These are phyloP conservation scores for Nilaparvata lugens DNA, from an alignment of 1,140 invertebrate species.

Conservation along the genomic window DNA sequence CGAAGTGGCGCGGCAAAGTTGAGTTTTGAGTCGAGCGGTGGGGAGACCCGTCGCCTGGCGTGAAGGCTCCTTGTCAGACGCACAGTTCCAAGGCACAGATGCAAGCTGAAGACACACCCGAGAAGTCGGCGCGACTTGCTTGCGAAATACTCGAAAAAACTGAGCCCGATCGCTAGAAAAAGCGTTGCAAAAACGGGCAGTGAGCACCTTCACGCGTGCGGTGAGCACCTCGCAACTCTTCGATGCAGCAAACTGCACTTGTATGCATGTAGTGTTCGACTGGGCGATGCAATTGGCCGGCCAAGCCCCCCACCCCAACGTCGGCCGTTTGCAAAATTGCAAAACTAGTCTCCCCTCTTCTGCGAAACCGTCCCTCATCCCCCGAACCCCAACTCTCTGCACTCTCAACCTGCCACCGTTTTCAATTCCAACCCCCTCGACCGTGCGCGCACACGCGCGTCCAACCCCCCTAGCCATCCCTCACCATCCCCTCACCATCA, in stretches of 20 bases:
- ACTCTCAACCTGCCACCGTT: constrained; percentile 6
- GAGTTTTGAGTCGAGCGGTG: background rate
- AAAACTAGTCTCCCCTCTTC: constrained; percentile 16
- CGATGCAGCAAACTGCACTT: constrained; percentile 16
- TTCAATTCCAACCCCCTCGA: background rate
- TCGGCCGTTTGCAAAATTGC: constrained; percentile 16
- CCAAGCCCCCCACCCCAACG: background rate
- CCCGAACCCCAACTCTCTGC: background rate
- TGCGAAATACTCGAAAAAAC: background rate
- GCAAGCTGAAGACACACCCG: background rate
- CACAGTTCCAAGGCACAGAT: too few species aligned
- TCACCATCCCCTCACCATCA: background rate
- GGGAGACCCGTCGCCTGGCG: background rate
- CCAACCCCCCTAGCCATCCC: background rate
- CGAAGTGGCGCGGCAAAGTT: too few species aligned
- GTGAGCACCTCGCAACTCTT: constrained; percentile 1
- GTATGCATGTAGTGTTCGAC: constrained; percentile 17
- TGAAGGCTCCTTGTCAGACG: background rate
- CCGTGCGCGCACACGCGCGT: constrained; percentile 5
- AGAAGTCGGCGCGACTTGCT: background rate
- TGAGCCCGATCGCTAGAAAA: background rate
- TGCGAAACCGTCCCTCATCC: constrained; percentile 15
- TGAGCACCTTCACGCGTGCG: background rate
- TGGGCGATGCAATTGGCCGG: constrained; percentile 12
- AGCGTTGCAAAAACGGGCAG: background rate